Evolutionary conservation across 2,888 invertebrate species (phyloP).

Genomic region (Torymus tubicola): DNA sequence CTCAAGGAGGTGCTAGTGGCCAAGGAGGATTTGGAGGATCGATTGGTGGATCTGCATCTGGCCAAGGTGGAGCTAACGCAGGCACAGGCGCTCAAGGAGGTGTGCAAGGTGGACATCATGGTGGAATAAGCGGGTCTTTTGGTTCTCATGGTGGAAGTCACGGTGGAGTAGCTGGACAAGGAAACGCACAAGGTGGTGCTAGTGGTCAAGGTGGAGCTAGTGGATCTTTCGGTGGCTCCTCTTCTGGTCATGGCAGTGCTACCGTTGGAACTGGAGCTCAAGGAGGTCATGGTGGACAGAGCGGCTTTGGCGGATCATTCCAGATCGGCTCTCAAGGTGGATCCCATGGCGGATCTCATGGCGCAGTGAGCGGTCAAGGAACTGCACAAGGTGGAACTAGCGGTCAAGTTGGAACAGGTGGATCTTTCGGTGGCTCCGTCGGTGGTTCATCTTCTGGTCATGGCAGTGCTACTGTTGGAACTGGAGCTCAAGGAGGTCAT

Average conservation of each 20-base stretch:
- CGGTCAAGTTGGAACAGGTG: neutral
- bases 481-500: neutral
- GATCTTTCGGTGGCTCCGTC: neutral
- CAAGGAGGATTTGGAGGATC: neutral
- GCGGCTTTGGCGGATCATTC: neutral
- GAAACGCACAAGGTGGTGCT: no score
- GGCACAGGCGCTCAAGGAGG: slow-evolving; percentile 15
- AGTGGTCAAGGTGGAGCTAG: neutral
- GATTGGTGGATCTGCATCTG: neutral
- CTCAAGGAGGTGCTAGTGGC: no score
- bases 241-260: neutral
- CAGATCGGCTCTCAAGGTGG: neutral
- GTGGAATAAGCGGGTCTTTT: neutral
- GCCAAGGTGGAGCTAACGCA: neutral
- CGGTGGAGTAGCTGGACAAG: neutral
- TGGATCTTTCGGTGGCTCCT: no score
- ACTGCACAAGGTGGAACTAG: neutral
- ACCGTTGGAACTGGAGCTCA: neutral
- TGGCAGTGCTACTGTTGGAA: neutral
- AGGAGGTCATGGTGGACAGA: neutral
- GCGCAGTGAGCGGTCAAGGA: neutral
- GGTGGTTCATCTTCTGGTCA: neutral
- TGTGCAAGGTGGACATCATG: neutral
- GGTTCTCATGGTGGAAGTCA: neutral
- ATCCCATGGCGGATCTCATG: neutral